These are phyloP conservation scores for Lophius piscatorius DNA, from an alignment of 2,113 vertebrate genomes.

Conservation along the genomic window DNA sequence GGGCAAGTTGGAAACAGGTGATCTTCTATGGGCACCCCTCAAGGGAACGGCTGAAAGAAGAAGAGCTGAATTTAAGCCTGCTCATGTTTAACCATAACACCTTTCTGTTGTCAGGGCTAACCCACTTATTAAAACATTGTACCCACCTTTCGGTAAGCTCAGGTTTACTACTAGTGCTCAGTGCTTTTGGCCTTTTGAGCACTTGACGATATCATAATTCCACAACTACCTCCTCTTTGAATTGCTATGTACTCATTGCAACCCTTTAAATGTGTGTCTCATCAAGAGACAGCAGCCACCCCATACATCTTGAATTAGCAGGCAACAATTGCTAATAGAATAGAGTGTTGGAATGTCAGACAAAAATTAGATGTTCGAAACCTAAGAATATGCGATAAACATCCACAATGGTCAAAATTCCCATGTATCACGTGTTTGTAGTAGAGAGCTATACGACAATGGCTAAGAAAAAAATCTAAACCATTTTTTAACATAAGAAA, in stretches of 20 bases:
- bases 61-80: too few relatives aligned
- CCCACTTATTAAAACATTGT: background rate
- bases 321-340: background rate
- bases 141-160: conserved; percentile 4
- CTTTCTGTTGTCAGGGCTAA: too few relatives aligned
- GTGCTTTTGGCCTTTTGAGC: conserved; percentile 20
- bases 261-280: conserved; percentile 36
- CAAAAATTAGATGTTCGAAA: background rate
- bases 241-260: conserved; percentile 21
- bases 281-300: conserved; percentile 6
- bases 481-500: conserved; percentile 7
- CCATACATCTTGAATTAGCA: conserved; percentile 14
- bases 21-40: too few relatives aligned
- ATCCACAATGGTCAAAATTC: too few relatives aligned
- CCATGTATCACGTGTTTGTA: too few relatives aligned
- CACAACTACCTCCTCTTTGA: conserved; percentile 17
- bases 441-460: background rate
- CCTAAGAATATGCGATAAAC: background rate
- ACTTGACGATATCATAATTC: conserved; percentile 22
- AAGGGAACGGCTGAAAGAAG: too few relatives aligned
- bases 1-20: too few relatives aligned
- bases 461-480: conserved; percentile 5
- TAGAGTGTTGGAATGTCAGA: background rate
- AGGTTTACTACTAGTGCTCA: background rate
- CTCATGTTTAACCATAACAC: too few relatives aligned